Conservation (phyloP, 2,113 vertebrate species). For the Phoxinus phoxinus region DNA sequence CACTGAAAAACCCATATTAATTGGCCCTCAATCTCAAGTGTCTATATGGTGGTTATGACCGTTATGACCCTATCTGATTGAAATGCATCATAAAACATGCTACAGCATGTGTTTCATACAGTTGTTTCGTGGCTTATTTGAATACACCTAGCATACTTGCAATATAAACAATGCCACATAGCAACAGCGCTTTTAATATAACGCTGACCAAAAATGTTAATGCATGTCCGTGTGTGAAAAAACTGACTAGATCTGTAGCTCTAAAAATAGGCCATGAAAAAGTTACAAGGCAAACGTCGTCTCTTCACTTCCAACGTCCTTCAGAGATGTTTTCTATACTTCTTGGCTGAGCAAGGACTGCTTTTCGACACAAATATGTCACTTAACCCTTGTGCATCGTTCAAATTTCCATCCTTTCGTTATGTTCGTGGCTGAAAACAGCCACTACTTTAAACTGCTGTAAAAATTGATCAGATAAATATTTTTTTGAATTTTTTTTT, state of each 20-base stretch:
- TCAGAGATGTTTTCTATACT: conserved; percentile 3
- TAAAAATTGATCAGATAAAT: no score
- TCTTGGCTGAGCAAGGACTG: conserved; percentile 3
- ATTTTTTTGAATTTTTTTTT: no score
- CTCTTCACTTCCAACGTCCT: not conserved
- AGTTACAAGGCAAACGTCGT: conserved; percentile 7
- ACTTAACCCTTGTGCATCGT: no score
- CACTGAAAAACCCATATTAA: not conserved
- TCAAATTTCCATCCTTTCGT: no score
- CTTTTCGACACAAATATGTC: not conserved
- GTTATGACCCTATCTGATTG: not conserved
- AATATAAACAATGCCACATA: not conserved
- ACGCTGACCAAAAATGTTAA: not conserved
- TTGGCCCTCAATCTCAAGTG: not conserved
- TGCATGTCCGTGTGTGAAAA: not conserved
- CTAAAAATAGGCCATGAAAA: not conserved
- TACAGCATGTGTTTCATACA: not conserved
- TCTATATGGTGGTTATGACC: not conserved
- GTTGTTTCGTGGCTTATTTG: not conserved
- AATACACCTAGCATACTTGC: not conserved
- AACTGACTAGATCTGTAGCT: conserved; percentile 7
- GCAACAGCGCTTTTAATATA: not conserved
- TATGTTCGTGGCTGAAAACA: no score
- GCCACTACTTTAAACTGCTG: no score
- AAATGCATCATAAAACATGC: not conserved